Conservation (phyloP, 2,888 invertebrate species). For the Limnephilus marmoratus region DNA sequence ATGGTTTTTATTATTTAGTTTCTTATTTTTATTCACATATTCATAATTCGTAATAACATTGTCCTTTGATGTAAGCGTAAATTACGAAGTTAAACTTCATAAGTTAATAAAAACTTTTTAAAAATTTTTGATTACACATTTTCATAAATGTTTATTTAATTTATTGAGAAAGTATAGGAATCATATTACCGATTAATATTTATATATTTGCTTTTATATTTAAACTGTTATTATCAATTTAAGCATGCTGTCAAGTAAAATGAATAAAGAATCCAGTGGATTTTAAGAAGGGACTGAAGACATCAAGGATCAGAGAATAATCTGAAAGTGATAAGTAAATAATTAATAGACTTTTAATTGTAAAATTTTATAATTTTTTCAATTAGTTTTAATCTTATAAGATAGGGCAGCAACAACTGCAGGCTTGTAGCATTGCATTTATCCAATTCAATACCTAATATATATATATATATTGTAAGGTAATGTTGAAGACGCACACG, state of each 20-base stretch:
- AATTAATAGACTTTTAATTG: conserved; percentile 64
- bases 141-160: conserved; percentile 37
- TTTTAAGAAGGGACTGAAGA: conserved; percentile 64
- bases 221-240: conserved; percentile 54
- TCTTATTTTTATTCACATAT: background rate
- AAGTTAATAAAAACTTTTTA: background rate
- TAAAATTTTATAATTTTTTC: conserved; percentile 66
- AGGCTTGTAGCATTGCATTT: conserved; percentile 66
- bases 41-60: conserved; percentile 6
- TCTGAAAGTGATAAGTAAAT: conserved; percentile 66
- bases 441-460: conserved; percentile 44
- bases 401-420: conserved; percentile 63
- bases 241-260: conserved; percentile 56
- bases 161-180: conserved; percentile 28
- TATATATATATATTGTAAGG: conserved; percentile 59
- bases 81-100: conserved; percentile 21
- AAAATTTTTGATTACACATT: conserved; percentile 22
- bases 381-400: conserved; percentile 62
- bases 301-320: conserved; percentile 65
- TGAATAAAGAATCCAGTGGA: conserved; percentile 50
- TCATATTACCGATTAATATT: conserved; percentile 28
- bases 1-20: conserved; percentile 24
- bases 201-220: conserved; percentile 33
- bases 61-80: conserved; percentile 38
- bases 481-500: conserved; percentile 63